Base-by-base conservation (phyloP, 2,113 vertebrate species). In the Toxotes chatareus region DNA sequence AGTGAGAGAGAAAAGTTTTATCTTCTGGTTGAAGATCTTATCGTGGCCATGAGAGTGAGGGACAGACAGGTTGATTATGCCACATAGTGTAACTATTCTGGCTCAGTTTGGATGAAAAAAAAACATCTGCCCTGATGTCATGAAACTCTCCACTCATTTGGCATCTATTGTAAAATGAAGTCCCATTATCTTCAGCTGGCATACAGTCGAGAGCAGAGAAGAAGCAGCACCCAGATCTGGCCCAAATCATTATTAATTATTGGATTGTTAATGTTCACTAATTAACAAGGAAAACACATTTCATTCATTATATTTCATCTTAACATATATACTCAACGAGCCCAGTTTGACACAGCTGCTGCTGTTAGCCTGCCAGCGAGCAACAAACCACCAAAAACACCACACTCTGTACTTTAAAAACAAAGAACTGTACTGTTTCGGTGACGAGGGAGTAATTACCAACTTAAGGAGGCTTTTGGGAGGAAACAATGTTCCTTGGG, bases 381-480 rank as follows among this genome's bases (percentile, higher is more conserved):
- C 27, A 27, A 1, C 21, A 31, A 13, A 70, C 7, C 46, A 32
- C n/a, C 1, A 8, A 7, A 67, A 68, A 62, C 27, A 3, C 27
- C 27, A 27, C 27, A 27, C 27, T 27, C 8, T 67, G 55, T 47
- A 49, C 32, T 65, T 38, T 65, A 31, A 47, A 57, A 53, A 53
- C 51, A 46, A 40, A 44, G n/a, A 66, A 77, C 62, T 55, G 55
- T 38, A 23, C 19, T 57, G 61, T 57, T 76, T 42, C 59, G 61
- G n/a, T 12, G 31, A 46, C 66, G 59, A 82, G 62, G 71, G n/a
- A 71, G 76, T 80, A 71, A 85, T 80, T 70, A 80, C 72, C 2
- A 49, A 62, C 23, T 53, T 60, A 19, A 46, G 7, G 47, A 53
- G 14, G 68, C 68, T 66, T 61, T 59, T 5, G 32, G 51, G 79